These are phyloP conservation scores for Phodopus roborovskii DNA, from an alignment of 2,113 vertebrate species.

Conservation along the genomic window DNA sequence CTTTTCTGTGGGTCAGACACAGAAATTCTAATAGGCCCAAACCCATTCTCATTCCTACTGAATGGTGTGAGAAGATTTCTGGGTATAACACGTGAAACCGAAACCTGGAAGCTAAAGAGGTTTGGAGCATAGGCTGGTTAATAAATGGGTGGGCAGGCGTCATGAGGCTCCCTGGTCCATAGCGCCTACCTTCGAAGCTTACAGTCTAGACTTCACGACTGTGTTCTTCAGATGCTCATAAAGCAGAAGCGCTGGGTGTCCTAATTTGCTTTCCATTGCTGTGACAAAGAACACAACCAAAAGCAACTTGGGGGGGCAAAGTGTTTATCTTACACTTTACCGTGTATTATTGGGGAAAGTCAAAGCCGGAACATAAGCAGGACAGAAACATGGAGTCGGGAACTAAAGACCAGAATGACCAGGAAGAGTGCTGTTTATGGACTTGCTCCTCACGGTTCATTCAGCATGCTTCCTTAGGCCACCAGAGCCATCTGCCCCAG, in stretches of 20 bases:
- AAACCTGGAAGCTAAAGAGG: not conserved
- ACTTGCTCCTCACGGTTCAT: no score
- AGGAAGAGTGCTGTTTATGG: not conserved
- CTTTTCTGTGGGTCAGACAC: not conserved
- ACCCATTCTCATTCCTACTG: not conserved
- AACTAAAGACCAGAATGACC: not conserved
- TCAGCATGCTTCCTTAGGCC: not conserved
- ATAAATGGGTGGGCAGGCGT: not conserved
- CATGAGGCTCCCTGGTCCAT: accelerated
- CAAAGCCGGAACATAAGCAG: not conserved
- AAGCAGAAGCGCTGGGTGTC: not conserved
- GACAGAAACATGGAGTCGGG: not conserved
- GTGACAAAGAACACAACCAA: not conserved
- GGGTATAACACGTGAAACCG: not conserved
- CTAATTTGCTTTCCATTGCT: not conserved
- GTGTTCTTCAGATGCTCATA: not conserved
- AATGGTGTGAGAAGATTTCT: not conserved
- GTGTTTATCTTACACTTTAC: not conserved
- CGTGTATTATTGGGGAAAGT: not conserved
- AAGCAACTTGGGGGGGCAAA: not conserved
- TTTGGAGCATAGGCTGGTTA: not conserved
- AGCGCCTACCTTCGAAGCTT: accelerated
- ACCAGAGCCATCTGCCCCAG: not conserved
- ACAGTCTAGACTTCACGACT: not conserved
- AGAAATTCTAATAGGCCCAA: not conserved